Base-by-base conservation (phyloP, 2,113 vertebrate genomes). In the Mobula birostris region DNA sequence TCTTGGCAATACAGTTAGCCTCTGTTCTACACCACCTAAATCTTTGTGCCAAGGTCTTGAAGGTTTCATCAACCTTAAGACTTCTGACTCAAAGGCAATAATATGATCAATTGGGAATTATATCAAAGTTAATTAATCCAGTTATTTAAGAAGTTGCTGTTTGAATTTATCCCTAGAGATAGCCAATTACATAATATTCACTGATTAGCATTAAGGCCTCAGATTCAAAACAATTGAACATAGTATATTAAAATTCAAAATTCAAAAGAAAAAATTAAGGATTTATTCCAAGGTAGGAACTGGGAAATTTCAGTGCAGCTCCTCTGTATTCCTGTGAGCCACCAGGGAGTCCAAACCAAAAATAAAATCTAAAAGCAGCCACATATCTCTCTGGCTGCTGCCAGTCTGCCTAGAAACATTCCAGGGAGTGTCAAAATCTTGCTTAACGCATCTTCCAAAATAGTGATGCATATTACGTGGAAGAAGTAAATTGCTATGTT, bases 321-420 rank as follows among this genome's bases (percentile, higher is more conserved):
- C 29, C 40, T 72, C 66, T 92, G 32, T 32, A 72, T 15, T 21
- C 66, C 36, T 48, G 11, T 72, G 36, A 72, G 24, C 19, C 32
- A 40, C 17, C 8, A 92, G 66, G 68, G 90, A 72, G 29, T 36
- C 19, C 68, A 72, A 92, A 92, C 66, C 90, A 72, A 92, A 92
- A 40, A 72, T 92, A 92, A 48, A 72, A 92, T 92, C 90, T 92
- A 70, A 92, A 92, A 27, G 90, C 36, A 72, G 66, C 19, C 68
- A 72, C 90, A 72, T 48, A 72, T 32, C 32, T 92, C 85, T 66
- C 32, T 72, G 90, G 90, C 66, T 72, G 32, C 90, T 92, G 90
- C 68, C 32, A 92, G 21, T 92, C 90, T 92, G 90, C 68, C 21
- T 3, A 48, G 90, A 32, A 3, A 48, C 66, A 92, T 92, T 92